phyloP scores from a whole-genome alignment of 2,888 invertebrate species.

The Phaonia tiefii region DNA sequence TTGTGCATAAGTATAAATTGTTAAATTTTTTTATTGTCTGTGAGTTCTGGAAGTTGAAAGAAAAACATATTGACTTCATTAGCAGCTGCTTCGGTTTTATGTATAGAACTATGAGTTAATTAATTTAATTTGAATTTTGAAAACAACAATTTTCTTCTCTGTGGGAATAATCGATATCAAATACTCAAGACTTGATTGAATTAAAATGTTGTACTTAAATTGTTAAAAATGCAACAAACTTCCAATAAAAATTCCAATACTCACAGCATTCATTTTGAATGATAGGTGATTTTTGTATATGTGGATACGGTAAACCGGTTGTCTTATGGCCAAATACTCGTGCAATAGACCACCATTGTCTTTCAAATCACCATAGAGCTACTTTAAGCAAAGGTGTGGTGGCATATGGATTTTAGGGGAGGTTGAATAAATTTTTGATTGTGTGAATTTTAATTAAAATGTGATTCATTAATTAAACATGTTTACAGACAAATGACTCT shows the following conservation, averaged over 20 bases:
- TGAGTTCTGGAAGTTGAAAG: background rate
- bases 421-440: conserved; percentile 5
- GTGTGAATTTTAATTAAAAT: conserved; percentile 20
- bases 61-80: too few species aligned
- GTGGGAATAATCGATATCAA: background rate
- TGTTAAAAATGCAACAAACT: background rate
- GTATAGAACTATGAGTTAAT: too few species aligned
- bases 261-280: background rate
- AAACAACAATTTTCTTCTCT: background rate
- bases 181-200: background rate
- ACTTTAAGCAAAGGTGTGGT: too few species aligned
- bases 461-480: conserved; percentile 17
- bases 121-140: background rate
- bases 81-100: too few species aligned
- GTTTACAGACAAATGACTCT: background rate
- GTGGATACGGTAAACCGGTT: background rate
- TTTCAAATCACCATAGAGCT: background rate
- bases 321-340: too few species aligned
- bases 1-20: background rate
- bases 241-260: background rate
- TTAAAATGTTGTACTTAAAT: background rate
- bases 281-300: background rate
- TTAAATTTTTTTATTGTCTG: conserved; percentile 9
- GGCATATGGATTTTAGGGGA: background rate
- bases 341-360: too few species aligned